A percentile compares a stretch with the other conserved stretches of the same genome.
phyloP scores from a whole-genome alignment of 30 jellyfish, hydroid and myxozoan species.

The Aurelia sp. region DNA sequence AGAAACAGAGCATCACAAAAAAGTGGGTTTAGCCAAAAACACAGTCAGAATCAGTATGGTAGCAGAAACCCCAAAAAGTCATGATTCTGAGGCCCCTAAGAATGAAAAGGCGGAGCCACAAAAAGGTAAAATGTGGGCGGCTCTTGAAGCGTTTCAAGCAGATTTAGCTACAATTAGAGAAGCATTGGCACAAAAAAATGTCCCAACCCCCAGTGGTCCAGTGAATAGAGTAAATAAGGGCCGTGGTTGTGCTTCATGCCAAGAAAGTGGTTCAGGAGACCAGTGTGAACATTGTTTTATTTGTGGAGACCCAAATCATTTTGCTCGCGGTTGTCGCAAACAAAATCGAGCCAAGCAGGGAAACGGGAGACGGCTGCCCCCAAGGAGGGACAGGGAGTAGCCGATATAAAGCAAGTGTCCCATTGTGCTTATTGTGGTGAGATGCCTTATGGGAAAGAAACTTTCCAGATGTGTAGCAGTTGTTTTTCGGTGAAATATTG shows the following conservation, averaged over 20 bases:
- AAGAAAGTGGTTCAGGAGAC: slow-evolving; percentile 18
- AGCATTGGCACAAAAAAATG: not conserved
- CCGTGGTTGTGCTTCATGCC: slow-evolving; percentile 24
- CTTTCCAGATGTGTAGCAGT: too few relatives aligned
- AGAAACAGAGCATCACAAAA: slow-evolving; percentile 31
- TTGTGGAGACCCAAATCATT: slow-evolving; percentile 28
- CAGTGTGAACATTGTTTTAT: slow-evolving; percentile 37
- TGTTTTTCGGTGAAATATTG: too few relatives aligned
- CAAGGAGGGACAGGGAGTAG: too few relatives aligned
- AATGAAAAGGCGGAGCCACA: slow-evolving; percentile 17
- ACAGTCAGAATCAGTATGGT: slow-evolving; percentile 33
- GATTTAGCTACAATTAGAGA: not conserved
- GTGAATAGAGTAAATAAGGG: not conserved
- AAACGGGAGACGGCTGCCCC: too few relatives aligned
- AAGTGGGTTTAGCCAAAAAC: slow-evolving; percentile 37
- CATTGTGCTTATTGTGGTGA: too few relatives aligned
- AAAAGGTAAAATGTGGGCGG: slow-evolving; percentile 25
- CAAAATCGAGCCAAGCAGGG: not conserved
- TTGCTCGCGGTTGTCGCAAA: slow-evolving; percentile 7
- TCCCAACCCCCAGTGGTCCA: not conserved
- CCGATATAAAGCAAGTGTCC: too few relatives aligned
- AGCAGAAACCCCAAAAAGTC: slow-evolving; percentile 1
- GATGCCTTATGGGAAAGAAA: too few relatives aligned
- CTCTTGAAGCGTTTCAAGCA: slow-evolving; percentile 14
- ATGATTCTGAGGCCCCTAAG: slow-evolving; percentile 7